Percentiles rank a stretch among this genome's conserved stretches.
Evolutionary conservation across 2,797 vertebrate genomes (phyloP).

Genomic region (Hoplostethus mediterraneus): DNA sequence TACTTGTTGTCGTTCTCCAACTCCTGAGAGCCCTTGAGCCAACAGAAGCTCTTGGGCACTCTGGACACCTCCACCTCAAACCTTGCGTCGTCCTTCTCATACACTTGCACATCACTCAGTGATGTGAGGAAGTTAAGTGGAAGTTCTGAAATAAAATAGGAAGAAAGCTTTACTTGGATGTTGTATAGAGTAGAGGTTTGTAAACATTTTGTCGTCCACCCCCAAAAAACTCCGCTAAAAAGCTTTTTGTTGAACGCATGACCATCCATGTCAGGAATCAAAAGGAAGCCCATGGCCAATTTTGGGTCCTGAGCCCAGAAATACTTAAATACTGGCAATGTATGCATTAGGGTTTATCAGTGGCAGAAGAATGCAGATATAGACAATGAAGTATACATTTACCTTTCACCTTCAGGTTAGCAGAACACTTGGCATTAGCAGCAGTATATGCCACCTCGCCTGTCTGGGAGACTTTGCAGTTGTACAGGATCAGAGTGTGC

Average conservation of each 20-base stretch:
- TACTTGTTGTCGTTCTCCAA: slow-evolving; percentile 88
- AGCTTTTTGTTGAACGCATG: too few species aligned
- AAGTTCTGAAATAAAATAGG: slow-evolving; percentile 84
- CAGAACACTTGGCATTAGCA: slow-evolving; percentile 94
- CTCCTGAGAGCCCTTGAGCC: slow-evolving; percentile 95
- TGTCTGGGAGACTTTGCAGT: slow-evolving; percentile 93
- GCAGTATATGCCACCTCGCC: slow-evolving; percentile 94
- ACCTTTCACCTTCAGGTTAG: slow-evolving; percentile 99
- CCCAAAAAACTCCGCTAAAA: too few species aligned
- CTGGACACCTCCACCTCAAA: slow-evolving; percentile 96
- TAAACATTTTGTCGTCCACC: too few species aligned
- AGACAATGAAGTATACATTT: slow-evolving; percentile 13
- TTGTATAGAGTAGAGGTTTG: neutral
- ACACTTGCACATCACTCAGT: slow-evolving; percentile 93
- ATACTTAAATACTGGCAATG: neutral
- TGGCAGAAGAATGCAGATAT: too few species aligned
- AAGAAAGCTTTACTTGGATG: neutral
- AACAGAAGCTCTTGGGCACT: slow-evolving; percentile 90
- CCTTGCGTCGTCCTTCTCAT: slow-evolving; percentile 95
- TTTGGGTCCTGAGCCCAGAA: neutral
- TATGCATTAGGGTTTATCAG: too few species aligned
- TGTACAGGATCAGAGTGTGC: slow-evolving; percentile 93
- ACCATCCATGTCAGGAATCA: too few species aligned
- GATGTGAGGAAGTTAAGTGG: slow-evolving; percentile 94
- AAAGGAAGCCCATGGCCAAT: too few species aligned